Base-by-base conservation (phyloP, 2,888 invertebrate genomes). In the Gastrophysa polygoni region DNA sequence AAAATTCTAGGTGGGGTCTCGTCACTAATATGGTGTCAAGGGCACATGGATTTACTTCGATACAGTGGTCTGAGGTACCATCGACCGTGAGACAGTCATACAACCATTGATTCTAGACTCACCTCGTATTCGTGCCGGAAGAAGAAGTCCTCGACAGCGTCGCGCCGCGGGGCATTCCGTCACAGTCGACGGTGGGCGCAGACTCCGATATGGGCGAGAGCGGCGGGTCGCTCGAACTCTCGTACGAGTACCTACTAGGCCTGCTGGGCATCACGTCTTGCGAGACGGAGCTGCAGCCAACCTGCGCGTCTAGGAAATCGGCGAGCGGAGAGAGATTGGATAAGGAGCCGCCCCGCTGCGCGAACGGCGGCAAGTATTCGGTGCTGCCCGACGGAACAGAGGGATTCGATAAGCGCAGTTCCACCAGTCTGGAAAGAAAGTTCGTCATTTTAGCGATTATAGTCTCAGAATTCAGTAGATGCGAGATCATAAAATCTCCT, bases 171-270 rank as follows among this genome's bases (percentile, higher is more conserved):
- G 80, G 64, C 46, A 68, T 71, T 52, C 81, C 81, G 75, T 85
- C 80, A 62, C 79, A 76, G 61, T 80, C 84, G 24, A 85, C 69
- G 56, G 88, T 84, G 0, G 83, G 83, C 4, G 93, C 92, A 2
- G 92, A 93, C 80, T 94, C 94, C 18, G 92, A 93, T 68, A 94
- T 93, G 0, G 94, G 93, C 0, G 94, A 93, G 2, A 94, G 81
- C 0, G 93, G 93, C 68, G 86, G 84, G 67, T 86, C 86, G 1
- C 83, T 77, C 11, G 81, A 81, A 55, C 79, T 80, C 64, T 85
- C 84, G 65, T 82, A 83, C 0, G 81, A 80, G 32, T 81, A 72
- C 8, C 77, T 65, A 18, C 48, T 16, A 3, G 57, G 57, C 21
- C 52, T 28, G 64, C 82, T 3, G 2, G 82, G 0, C 81, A 80